Evolutionary conservation across 2,797 vertebrate species (phyloP).

Genomic region (Bradypus variegatus): DNA sequence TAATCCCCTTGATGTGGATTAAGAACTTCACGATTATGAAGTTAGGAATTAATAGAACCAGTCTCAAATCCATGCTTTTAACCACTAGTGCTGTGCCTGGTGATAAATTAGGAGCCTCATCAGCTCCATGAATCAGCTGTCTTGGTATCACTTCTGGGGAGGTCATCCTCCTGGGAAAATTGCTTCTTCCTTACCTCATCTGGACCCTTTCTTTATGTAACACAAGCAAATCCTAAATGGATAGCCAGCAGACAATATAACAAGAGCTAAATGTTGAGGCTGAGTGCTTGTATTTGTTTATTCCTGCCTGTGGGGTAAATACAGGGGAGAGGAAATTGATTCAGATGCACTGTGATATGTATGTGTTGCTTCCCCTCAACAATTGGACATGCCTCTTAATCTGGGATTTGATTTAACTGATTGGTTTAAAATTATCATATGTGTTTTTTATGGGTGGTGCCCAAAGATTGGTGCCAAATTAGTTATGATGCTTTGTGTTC

Average conservation of each 20-base stretch:
- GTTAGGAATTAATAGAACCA: background rate
- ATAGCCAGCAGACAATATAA: rapidly evolving
- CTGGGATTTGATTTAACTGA: conserved; percentile 32
- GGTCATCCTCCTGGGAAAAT: background rate
- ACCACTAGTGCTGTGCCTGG: background rate
- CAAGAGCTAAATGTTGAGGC: background rate
- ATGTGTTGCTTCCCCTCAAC: background rate
- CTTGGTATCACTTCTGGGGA: background rate
- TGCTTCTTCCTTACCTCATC: background rate
- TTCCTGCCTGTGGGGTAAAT: background rate
- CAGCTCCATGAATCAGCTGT: background rate
- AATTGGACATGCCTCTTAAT: conserved; percentile 24
- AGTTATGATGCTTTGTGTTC: conserved; percentile 13
- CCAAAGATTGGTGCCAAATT: conserved; percentile 25
- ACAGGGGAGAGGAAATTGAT: background rate
- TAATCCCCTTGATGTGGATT: background rate
- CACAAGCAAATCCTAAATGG: background rate
- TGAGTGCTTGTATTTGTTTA: background rate
- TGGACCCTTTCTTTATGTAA: background rate
- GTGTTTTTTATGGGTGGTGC: background rate
- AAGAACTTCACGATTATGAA: background rate
- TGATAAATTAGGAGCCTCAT: background rate
- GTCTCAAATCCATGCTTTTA: background rate
- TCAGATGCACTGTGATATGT: background rate
- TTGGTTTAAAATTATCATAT: background rate